Base-by-base conservation (phyloP, 2,888 invertebrate genomes). In the Hedychridium roseum region DNA sequence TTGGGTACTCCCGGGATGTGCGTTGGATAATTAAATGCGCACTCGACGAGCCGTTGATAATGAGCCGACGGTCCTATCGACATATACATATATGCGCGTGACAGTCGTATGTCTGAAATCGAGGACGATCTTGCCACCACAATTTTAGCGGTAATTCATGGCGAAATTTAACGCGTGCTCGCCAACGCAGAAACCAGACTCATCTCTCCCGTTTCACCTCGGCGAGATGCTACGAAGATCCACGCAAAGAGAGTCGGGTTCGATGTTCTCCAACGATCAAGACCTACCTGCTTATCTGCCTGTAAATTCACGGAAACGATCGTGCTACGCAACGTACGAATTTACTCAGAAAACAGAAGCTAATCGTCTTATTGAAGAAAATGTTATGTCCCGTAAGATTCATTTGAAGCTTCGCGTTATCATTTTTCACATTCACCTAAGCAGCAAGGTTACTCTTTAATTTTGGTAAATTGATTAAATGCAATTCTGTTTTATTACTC, bases 1-100 rank as follows among this genome's bases (percentile, higher is more conserved):
- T 55, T 48, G 51, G 54, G 37, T 39, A 23, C 50, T 50, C 43
- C 17, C 27, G 34, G 2, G 17, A 31, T 37, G 31, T 40, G 52
- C 55, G 40, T 43, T 46, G 43, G 60, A 47, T 60, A 59, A 58
- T 60, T 58, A 59, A 60, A 59, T 42, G 41, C 38, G 46, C 14
- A 37, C 35, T 42, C 57, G 50, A 30, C 35, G 51, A 43, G 35
- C 54, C 49, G 34, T 31, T 53, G 50, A 57, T 57, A 58, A 58
- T 46, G 45, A 58, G 45, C 46, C 35, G 43, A 36, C 50, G 45
- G 43, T 46, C 49, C 30, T 26, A 14, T 7, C 37, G 40, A 43
- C 39, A n/a, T n/a, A n/a, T n/a, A n/a, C n/a, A n/a, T n/a, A n/a
- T n/a, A n/a, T n/a, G n/a, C n/a, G n/a, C n/a, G n/a, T n/a, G n/a